phyloP scores from a whole-genome alignment of 1,140 invertebrate species.

The Sinella curviseta region DNA sequence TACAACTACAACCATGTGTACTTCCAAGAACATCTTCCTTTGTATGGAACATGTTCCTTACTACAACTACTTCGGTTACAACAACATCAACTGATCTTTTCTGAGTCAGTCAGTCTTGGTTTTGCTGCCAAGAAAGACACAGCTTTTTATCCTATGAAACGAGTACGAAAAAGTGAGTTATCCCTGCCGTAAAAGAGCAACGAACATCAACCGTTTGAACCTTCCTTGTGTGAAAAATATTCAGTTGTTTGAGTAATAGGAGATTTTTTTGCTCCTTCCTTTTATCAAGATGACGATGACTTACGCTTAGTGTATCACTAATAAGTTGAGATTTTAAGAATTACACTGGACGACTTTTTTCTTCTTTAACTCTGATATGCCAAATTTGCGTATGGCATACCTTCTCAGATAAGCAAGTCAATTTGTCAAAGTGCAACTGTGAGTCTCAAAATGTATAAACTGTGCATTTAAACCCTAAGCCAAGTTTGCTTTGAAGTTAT shows the following conservation, averaged over 20 bases:
- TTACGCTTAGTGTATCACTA: neutral
- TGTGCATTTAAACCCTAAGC: too few species aligned
- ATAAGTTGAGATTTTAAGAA: too few species aligned
- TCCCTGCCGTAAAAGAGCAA: too few species aligned
- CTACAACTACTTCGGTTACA: neutral
- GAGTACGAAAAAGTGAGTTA: neutral
- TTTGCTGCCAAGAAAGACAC: constrained; percentile 19
- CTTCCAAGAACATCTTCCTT: neutral
- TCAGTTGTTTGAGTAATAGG: neutral
- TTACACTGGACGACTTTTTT: too few species aligned
- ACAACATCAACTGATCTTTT: neutral
- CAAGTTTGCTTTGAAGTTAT: too few species aligned
- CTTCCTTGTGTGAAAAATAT: neutral
- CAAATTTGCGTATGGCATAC: neutral
- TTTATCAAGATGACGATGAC: neutral
- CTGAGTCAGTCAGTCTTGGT: constrained; percentile 13
- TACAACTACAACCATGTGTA: neutral
- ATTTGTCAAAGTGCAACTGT: too few species aligned
- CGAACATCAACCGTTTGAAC: too few species aligned
- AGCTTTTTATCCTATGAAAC: constrained; percentile 3
- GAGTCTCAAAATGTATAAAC: too few species aligned
- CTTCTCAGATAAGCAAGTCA: neutral
- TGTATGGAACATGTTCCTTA: neutral
- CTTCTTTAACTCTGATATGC: neutral
- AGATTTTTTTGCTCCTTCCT: neutral